phyloP scores from a whole-genome alignment of 2,113 vertebrate species.

The Rana temporaria region DNA sequence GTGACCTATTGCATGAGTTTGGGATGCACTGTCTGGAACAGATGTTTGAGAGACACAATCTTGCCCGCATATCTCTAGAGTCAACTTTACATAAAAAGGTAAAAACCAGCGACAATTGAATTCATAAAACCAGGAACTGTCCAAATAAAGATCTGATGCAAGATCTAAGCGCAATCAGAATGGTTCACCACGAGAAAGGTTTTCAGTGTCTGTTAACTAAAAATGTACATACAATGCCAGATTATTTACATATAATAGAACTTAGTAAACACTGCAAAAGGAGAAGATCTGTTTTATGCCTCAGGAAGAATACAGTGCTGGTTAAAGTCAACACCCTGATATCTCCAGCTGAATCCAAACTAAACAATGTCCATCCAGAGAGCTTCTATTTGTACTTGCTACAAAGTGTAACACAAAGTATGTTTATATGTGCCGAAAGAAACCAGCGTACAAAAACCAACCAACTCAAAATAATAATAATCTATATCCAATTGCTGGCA shows the following conservation, averaged over 20 bases:
- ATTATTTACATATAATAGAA: background rate
- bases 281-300: background rate
- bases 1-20: no score
- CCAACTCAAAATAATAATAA: no score
- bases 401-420: slow-evolving; percentile 35
- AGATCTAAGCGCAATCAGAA: no score
- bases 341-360: slow-evolving; percentile 20
- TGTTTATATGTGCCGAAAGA: background rate
- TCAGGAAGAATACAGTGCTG: background rate
- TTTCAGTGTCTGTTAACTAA: background rate
- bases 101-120: background rate
- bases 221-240: background rate
- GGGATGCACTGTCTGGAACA: no score
- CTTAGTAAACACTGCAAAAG: background rate
- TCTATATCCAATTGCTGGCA: no score
- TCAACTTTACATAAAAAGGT: no score
- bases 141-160: no score
- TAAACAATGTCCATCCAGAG: background rate
- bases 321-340: slow-evolving; percentile 40
- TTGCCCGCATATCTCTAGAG: no score
- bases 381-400: slow-evolving; percentile 16
- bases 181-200: no score
- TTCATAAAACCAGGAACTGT: background rate
- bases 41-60: no score
- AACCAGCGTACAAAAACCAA: background rate